Conservation (phyloP, 2,113 vertebrate species). For the Myrmecophaga tridactyla region DNA sequence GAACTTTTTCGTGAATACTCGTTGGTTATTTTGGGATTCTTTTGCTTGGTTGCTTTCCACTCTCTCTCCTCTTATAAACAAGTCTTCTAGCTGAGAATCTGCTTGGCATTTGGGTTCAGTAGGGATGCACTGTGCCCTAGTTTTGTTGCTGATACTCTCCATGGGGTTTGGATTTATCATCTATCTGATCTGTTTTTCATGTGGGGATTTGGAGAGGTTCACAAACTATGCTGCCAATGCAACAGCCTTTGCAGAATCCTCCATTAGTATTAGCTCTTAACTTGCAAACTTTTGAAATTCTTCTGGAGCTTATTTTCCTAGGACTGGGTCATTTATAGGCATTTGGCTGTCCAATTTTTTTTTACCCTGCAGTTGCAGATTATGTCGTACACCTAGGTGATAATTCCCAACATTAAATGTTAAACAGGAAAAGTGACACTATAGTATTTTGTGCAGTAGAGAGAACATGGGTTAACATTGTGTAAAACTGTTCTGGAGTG, state of each 20-base stretch:
- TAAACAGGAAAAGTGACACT: neutral
- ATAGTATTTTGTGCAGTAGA: neutral
- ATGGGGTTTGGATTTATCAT: neutral
- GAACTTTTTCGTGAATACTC: neutral
- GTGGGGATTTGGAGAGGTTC: neutral
- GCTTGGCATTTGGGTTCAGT: neutral
- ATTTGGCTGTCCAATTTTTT: neutral
- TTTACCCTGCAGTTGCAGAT: neutral
- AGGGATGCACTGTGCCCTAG: neutral
- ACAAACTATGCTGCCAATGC: neutral
- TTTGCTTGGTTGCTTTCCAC: neutral
- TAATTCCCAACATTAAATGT: neutral
- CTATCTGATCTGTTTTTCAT: neutral
- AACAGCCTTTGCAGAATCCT: neutral
- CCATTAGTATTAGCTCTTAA: neutral
- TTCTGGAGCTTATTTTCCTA: neutral
- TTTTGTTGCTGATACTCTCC: neutral
- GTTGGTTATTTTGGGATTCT: neutral
- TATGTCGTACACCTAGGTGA: neutral
- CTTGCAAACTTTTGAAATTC: neutral
- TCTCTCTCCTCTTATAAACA: neutral
- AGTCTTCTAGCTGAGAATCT: neutral
- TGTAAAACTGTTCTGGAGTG: neutral
- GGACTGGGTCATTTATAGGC: neutral
- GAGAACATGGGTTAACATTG: neutral